Evolutionary conservation across 2,113 vertebrate genomes (phyloP), one percentile per base, ranked within the genome.

Genomic region (Ammodytes dubius): DNA sequence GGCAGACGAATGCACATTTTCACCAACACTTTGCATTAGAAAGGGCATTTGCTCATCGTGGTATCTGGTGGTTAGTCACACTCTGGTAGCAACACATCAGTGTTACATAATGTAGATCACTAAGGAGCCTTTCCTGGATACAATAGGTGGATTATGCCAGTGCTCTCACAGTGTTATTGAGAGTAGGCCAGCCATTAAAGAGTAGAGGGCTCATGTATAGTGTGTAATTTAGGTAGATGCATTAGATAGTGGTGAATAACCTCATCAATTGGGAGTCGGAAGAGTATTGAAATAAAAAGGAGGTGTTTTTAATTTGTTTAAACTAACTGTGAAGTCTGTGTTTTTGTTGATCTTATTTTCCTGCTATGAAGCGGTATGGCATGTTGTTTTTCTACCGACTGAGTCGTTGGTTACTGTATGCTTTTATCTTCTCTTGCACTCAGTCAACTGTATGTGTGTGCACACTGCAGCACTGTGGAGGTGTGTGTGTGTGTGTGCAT

Each of bases 391-490:
- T 27, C 27, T 50, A 71, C 72, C 58, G 27, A 45, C 72, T 12
- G 70, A 81, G 64, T 74, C n/a, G 57, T 71, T 81, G 81, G 27
- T 77, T 27, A 74, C 72, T 82, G 82, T 83, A 59, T 79, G 87
- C 87, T 88, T 86, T 85, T 70, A 82, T 88, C 83, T 82, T 70
- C 72, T 72, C 75, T 79, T 74, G 70, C 84, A 90, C 74, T 73
- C 86, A 43, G 72, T 77, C 78, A 66, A 27, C 80, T 85, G 82
- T 87, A 86, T 89, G 80, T 79, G 75, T 90, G 83, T 56, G 75
- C 88, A 89, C 82, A 90, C 91, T 93, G 92, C 92, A 91, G 91
- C 86, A 93, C 86, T 93, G 91, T 94, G 91, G 90, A 93, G 92
- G 91, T 92, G 91, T 93, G 89, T 92, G 86, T 93, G 89, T 92